Evolutionary conservation across 1,140 invertebrate genomes (phyloP).

Genomic region (Platorchestia sp.): DNA sequence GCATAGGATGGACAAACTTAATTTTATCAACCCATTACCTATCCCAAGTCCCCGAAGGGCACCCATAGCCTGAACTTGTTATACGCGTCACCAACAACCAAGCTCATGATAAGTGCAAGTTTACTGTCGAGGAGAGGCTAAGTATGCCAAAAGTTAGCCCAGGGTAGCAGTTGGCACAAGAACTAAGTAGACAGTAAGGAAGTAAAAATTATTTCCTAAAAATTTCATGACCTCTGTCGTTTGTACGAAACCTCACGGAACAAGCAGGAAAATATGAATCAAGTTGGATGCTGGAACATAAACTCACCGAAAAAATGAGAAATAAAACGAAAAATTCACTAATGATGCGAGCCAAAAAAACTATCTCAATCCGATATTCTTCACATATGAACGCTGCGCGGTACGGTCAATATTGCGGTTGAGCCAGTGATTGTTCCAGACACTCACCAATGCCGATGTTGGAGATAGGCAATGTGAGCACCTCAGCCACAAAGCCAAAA

Average conservation of each 20-base stretch:
- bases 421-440: neutral
- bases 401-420: neutral
- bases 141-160: neutral
- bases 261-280: no score
- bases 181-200: neutral
- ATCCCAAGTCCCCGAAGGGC: no score
- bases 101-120: neutral
- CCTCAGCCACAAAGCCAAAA: constrained; percentile 98
- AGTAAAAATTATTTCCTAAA: no score
- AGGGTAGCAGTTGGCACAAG: neutral
- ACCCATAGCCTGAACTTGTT: no score
- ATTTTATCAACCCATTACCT: no score
- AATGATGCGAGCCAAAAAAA: neutral
- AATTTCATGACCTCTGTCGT: no score
- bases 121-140: neutral
- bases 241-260: no score
- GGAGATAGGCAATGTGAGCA: constrained; percentile 93
- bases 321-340: neutral
- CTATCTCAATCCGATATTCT: neutral
- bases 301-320: neutral
- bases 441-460: constrained; percentile 88
- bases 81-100: constrained; percentile 15
- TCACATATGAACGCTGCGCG: neutral
- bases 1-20: no score
- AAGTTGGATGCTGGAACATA: no score